Percentiles rank a stretch among this genome's conserved stretches.
These are phyloP conservation scores for Macquaria australasica DNA, from an alignment of 2,113 vertebrate genomes.

Conservation along the genomic window DNA sequence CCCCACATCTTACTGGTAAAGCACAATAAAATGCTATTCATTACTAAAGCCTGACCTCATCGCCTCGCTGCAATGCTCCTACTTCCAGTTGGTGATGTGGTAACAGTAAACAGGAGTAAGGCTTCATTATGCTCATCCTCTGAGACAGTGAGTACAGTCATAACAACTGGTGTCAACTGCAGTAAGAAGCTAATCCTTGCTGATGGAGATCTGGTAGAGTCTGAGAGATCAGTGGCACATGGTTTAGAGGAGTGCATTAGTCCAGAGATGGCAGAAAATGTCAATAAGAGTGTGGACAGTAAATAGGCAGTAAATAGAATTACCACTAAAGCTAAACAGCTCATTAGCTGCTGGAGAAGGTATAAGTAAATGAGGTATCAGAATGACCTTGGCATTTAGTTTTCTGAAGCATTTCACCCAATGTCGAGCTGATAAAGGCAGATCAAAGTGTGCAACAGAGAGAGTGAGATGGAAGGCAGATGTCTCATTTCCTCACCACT, in stretches of 20 bases:
- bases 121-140: constrained; percentile 15
- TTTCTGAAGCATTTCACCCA: constrained; percentile 14
- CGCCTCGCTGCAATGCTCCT: not conserved
- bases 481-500: constrained; percentile 42
- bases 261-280: constrained; percentile 37
- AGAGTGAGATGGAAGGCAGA: constrained; percentile 33
- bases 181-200: constrained; percentile 72
- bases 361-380: constrained; percentile 58
- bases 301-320: constrained; percentile 75
- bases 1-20: not conserved
- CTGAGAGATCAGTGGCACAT: constrained; percentile 47
- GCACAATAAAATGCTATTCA: not conserved
- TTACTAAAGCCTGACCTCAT: constrained; percentile 8
- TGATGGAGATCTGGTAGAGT: constrained; percentile 59
- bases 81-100: constrained; percentile 17
- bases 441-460: constrained; percentile 13
- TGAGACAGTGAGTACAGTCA: constrained; percentile 33
- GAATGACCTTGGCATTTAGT: constrained; percentile 47
- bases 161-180: constrained; percentile 50
- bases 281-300: constrained; percentile 63
- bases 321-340: constrained; percentile 69
- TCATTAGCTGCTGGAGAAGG: constrained; percentile 25
- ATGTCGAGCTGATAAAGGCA: constrained; percentile 35
- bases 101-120: constrained; percentile 4
- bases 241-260: constrained; percentile 67